Evolutionary conservation across 2,888 invertebrate species (phyloP).

Genomic region (Poecilus cupreus): DNA sequence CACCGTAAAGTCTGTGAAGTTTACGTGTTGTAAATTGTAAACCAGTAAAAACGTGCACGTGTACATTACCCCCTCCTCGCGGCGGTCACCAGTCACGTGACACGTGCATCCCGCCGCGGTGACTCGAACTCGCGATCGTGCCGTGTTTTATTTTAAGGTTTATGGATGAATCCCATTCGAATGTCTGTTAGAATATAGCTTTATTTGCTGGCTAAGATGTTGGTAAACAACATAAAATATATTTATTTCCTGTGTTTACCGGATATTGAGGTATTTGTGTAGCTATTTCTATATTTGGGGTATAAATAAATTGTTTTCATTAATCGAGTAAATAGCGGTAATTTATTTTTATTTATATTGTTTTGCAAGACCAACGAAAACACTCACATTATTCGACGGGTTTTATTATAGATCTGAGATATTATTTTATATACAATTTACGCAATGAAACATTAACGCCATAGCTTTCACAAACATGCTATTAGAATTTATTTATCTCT

Average conservation of each 20-base stretch:
- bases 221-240: conserved; percentile 24
- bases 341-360: background rate
- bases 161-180: background rate
- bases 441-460: too few relatives aligned
- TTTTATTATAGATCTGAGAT: too few relatives aligned
- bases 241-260: conserved; percentile 14
- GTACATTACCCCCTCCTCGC: background rate
- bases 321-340: background rate
- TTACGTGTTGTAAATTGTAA: conserved; percentile 48
- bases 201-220: background rate
- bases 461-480: too few relatives aligned
- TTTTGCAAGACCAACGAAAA: too few relatives aligned
- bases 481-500: too few relatives aligned
- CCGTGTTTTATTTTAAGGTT: conserved; percentile 27
- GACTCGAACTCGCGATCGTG: background rate
- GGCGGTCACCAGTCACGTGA: background rate
- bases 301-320: conserved; percentile 7
- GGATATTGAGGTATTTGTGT: background rate
- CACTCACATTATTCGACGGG: too few relatives aligned
- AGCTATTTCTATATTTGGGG: conserved; percentile 10
- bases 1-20: conserved; percentile 1
- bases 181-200: conserved; percentile 6
- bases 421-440: too few relatives aligned
- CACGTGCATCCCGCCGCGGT: background rate
- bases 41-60: conserved; percentile 37